These are phyloP conservation scores for Sebastes aleutianus DNA, from an alignment of 2,797 vertebrate genomes.

Conservation along the genomic window DNA sequence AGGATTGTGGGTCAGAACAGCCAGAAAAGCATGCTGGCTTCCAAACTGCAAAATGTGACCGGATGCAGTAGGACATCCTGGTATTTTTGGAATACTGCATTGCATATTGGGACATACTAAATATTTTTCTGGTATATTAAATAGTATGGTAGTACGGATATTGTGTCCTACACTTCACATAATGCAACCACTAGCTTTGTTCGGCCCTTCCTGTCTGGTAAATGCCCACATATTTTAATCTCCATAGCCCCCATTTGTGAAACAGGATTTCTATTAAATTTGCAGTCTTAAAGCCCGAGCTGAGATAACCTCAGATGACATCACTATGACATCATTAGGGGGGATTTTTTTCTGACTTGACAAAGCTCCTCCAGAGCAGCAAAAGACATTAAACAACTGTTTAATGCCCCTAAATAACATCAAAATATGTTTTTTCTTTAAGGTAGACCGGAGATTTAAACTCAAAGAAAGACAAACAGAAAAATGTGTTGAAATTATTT, in stretches of 20 bases:
- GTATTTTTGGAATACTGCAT: no score
- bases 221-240: neutral
- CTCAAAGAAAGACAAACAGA: neutral
- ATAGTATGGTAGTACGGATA: no score
- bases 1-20: no score
- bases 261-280: no score
- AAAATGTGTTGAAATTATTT: neutral
- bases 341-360: neutral
- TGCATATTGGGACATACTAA: no score
- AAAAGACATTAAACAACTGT: neutral
- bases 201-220: neutral
- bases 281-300: no score
- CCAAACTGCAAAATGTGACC: no score
- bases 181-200: neutral
- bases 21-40: no score
- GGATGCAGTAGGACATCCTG: no score
- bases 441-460: neutral
- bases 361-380: neutral
- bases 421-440: neutral
- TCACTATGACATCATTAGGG: neutral
- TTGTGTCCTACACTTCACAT: neutral
- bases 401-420: neutral
- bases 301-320: neutral
- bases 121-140: no score
- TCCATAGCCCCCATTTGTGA: neutral